A percentile compares a stretch with the other conserved stretches of the same genome.
Evolutionary conservation across 2,797 vertebrate species (phyloP).

Genomic region (Tragopan temminckii): DNA sequence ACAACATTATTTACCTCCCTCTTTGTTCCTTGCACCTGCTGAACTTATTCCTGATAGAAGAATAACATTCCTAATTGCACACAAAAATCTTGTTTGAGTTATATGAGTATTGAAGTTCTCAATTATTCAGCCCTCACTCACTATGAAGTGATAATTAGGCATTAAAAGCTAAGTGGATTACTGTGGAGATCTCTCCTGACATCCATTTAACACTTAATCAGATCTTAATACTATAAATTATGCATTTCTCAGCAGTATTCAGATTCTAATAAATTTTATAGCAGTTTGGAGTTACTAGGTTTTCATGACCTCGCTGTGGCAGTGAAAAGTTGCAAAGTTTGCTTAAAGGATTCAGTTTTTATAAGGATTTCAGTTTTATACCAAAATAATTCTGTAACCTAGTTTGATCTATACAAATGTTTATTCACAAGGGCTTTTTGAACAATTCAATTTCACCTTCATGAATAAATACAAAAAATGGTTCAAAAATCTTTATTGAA

Average conservation of each 20-base stretch:
- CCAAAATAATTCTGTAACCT: not conserved
- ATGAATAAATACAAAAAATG: constrained; percentile 6
- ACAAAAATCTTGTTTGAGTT: constrained; percentile 27
- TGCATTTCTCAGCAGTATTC: constrained; percentile 52
- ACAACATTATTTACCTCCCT: not conserved
- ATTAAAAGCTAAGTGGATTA: constrained; percentile 74
- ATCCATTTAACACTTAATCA: constrained; percentile 69
- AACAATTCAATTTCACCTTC: not conserved
- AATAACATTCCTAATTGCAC: constrained; percentile 8
- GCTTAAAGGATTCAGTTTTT: not conserved
- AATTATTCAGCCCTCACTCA: constrained; percentile 19
- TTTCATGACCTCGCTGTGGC: constrained; percentile 40
- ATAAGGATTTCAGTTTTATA: constrained; percentile 2
- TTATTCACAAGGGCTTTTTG: constrained; percentile 32
- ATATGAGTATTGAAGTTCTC: constrained; percentile 38
- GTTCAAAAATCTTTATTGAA: not conserved
- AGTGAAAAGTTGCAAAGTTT: constrained; percentile 18
- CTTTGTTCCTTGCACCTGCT: not conserved
- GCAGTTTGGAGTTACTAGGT: constrained; percentile 20
- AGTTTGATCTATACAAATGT: not conserved
- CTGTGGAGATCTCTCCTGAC: constrained; percentile 49
- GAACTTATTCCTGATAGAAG: constrained; percentile 18
- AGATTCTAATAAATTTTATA: constrained; percentile 47
- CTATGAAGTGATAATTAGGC: constrained; percentile 56
- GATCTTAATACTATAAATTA: constrained; percentile 52